Evolutionary conservation across 35 echinoderm and acorn worm species (phyloP).

Genomic region (Lytechinus variegatus): DNA sequence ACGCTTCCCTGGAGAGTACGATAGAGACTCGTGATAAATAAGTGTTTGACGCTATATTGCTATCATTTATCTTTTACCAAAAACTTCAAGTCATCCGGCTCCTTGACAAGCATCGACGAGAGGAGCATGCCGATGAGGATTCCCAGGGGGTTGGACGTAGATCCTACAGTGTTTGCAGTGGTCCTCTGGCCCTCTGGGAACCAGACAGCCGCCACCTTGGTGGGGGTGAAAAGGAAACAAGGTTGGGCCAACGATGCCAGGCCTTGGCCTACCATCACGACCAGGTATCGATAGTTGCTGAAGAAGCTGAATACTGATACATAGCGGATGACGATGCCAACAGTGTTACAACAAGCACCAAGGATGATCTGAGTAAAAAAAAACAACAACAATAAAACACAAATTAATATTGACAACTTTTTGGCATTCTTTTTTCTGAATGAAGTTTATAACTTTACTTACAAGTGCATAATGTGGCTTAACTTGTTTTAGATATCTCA

Average conservation of each 20-base stretch:
- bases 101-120: constrained; percentile 60
- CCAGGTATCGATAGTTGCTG: constrained; percentile 41
- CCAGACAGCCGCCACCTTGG: constrained; percentile 92
- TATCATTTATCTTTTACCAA: constrained; percentile 60
- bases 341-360: constrained; percentile 74
- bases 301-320: constrained; percentile 48
- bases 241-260: constrained; percentile 81
- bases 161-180: constrained; percentile 85
- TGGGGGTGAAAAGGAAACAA: constrained; percentile 81
- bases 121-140: constrained; percentile 71
- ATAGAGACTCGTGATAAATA: too few relatives aligned
- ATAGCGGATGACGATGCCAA: constrained; percentile 74
- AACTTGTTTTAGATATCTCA: too few relatives aligned
- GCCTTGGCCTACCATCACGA: constrained; percentile 75
- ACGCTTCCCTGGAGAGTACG: too few relatives aligned
- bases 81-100: constrained; percentile 58
- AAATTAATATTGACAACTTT: too few relatives aligned
- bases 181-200: constrained; percentile 89
- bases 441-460: too few relatives aligned
- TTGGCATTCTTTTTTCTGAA: too few relatives aligned
- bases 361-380: constrained; percentile 64
- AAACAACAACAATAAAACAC: too few relatives aligned
- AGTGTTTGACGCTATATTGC: too few relatives aligned
- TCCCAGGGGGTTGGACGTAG: constrained; percentile 87
- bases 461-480: too few relatives aligned